These are phyloP conservation scores for Melospiza melodia DNA, from an alignment of 2,113 vertebrate species.

Conservation along the genomic window DNA sequence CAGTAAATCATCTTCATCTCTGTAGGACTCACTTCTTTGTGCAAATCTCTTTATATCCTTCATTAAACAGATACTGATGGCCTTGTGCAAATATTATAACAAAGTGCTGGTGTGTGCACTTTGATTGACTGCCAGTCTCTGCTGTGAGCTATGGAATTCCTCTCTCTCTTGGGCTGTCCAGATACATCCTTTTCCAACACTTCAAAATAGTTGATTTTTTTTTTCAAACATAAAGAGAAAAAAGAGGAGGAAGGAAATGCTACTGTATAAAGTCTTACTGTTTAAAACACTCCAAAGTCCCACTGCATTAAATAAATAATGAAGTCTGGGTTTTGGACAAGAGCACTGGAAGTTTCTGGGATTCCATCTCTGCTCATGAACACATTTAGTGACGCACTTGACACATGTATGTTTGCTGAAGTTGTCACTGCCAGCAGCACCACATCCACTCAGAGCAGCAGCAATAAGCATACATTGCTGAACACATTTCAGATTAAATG, in stretches of 20 bases:
- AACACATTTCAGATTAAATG: not conserved
- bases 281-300: not conserved
- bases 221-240: not conserved
- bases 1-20: not conserved
- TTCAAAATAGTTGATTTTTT: not conserved
- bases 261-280: not conserved
- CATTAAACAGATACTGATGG: not conserved
- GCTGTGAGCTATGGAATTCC: not conserved
- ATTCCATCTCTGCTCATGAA: not conserved
- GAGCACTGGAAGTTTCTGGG: not conserved
- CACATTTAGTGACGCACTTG: not conserved
- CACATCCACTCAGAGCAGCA: not conserved
- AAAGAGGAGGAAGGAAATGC: not conserved
- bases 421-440: not conserved
- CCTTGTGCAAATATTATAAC: not conserved
- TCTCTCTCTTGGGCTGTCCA: not conserved
- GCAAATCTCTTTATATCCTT: not conserved
- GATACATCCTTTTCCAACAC: not conserved
- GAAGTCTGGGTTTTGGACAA: not conserved
- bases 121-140: not conserved
- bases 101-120: not conserved
- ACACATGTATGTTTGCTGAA: not conserved
- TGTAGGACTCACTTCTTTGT: not conserved
- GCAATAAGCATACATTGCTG: not conserved
- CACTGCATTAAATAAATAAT: not conserved